Base-by-base conservation (phyloP, 64 coral and sea anemone species). In the Stichodactyla mertensii region DNA sequence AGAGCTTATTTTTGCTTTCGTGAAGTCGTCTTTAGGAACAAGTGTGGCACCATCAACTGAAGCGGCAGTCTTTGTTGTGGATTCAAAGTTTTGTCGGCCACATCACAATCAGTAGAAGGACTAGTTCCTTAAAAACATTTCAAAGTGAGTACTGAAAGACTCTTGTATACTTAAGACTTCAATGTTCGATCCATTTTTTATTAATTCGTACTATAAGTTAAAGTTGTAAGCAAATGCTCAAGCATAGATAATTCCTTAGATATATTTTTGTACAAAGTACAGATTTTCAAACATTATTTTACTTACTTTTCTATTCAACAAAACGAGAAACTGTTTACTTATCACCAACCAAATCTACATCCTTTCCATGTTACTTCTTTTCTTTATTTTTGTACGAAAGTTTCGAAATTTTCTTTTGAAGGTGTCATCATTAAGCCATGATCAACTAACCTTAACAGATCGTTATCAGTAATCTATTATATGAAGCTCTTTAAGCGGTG, bases 401-500 rank as follows among this genome's bases (percentile, higher is more conserved):
- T 31, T 74, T 74, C 69, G 27, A 74, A 74, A 23, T 7, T 26
- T 74, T 74, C 22, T 36, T 74, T 74, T 31, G 7, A 2, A 27
- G 23, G 69, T 74, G 23, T 74, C 69, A 74, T 13, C 69, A 28
- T n/a, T 74, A 74, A 74, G n/a, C 69, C 22, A 23, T 74, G 69
- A 74, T 74, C 69, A 74, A 69, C 19, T 74, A 23, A 74, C 69
- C 69, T 23, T 8, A 74, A 74, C 23, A 66, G 69, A 74, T 74
- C 24, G 16, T 74, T 74, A 74, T 74, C 69, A 27, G 7, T 12
- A 4, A 36, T 7, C 69, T 23, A 74, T 31, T 23, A 74, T 10
- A 11, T 74, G 12, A 26, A 74, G 24, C 69, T 74, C 69, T 74
- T 69, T 74, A 31, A 74, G 2, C 69, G 26, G 12, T 1, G 7